Base-by-base conservation (phyloP, 2,888 invertebrate genomes). In the Euzophera pinguis region DNA sequence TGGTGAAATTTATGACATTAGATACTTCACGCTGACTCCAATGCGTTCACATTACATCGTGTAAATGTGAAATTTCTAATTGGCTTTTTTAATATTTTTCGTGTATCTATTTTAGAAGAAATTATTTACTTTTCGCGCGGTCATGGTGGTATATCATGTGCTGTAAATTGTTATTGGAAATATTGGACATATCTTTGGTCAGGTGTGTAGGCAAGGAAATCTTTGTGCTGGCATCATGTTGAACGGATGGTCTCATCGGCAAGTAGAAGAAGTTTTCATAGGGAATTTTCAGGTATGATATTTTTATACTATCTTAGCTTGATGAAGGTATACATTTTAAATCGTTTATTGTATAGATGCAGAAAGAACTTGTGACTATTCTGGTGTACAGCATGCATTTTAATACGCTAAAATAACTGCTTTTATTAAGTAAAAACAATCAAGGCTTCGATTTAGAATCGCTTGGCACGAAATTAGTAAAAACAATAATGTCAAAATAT, bases 61-160 rank as follows among this genome's bases (percentile, higher is more conserved):
- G 78, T 84, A 67, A 69, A 73, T 75, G 77, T 74, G 74, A 82
- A 85, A 83, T 85, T 88, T 85, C 78, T 80, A 85, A 81, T 80
- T 69, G 68, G 76, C n/a, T 85, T 87, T 88, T 86, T 76, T 76
- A 77, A 81, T 80, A 85, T 88, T 90, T 89, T 86, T 87, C 84
- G 78, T 84, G 74, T 67, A 68, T 87, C 81, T 87, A 85, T 90
- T 90, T 90, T 90, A 82, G 87, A 90, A 71, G 82, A 82, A 83
- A 87, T 85, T 84, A 69, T 90, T 87, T 90, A 85, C 84, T 51
- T 81, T 78, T 76, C 72, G 74, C 73, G 71, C 62, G 71, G 80
- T 74, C 77, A 88, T 90, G 88, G 80, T 81, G 67, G 76, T 76
- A 73, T 87, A 89, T 87, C 83, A 89, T 89, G 90, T 86, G 81